phyloP scores from a whole-genome alignment of 2,113 vertebrate genomes.

The Eudorcas thomsonii region DNA sequence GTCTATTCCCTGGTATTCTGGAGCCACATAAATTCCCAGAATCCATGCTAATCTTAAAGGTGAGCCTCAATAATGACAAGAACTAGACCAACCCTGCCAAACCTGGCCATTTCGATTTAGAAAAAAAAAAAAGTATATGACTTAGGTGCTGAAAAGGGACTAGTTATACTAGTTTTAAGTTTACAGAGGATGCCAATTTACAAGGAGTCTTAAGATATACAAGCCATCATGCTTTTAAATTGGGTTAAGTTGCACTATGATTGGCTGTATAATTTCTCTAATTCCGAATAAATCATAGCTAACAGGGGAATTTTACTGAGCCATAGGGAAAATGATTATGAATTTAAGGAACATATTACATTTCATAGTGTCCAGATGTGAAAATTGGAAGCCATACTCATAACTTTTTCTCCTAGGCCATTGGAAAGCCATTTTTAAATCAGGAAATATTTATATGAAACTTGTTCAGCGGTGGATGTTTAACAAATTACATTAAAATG shows the following conservation, averaged over 20 bases:
- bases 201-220: background rate
- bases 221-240: background rate
- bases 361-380: background rate
- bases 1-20: background rate
- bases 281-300: background rate
- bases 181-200: background rate
- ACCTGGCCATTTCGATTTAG: background rate
- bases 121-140: background rate
- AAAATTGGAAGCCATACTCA: background rate
- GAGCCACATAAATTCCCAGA: background rate
- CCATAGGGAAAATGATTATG: background rate
- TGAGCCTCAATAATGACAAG: background rate
- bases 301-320: background rate
- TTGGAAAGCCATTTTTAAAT: background rate
- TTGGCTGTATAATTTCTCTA: background rate
- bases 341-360: background rate
- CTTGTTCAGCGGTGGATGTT: background rate
- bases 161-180: background rate
- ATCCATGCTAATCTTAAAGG: background rate
- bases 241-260: background rate
- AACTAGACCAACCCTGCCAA: background rate
- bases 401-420: background rate
- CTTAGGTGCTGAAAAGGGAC: background rate
- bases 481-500: background rate
- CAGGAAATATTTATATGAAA: background rate